Base-by-base conservation (phyloP, 2,888 invertebrate species). In the Aspidiotus rigidus region DNA sequence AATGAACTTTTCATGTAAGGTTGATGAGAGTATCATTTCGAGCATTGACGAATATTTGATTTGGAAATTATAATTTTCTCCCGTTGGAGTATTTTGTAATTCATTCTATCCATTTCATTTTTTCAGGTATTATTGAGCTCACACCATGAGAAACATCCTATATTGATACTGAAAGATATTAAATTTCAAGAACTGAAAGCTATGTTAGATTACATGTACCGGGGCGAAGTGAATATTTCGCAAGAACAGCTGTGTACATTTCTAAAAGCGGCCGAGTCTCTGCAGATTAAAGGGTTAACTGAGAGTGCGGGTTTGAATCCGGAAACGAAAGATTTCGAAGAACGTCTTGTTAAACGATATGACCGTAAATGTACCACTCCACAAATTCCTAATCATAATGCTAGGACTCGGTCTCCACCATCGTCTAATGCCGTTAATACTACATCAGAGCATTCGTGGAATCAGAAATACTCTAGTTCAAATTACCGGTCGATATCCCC, bases 151-250 rank as follows among this genome's bases (percentile, higher is more conserved):
- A 91, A 90, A 80, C 91, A 92, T 82, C 92, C 93, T 71, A 91
- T 93, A 78, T 88, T 93, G 77, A 91, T 93, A 79, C 82, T 93
- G 75, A 92, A 92, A 82, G 91, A 93, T 83, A 91, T 93, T 49
- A 90, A 90, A 80, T 92, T 88, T 80, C 88, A 88, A 78, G 92
- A 93, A 80, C 80, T 93, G 75, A 86, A 90, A 80, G 90, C 91
- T 73, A 90, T 93, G 88, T 89, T 93, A 87, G 91, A 92, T 79
- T 93, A 92, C 77, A 93, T 93, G 92, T 93, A 93, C 79, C 84
- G 90, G 75, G 93, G 93, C 73, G 92, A 93, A 82, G 93, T 93
- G 66, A 93, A 92, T 81, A 91, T 93, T 79, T 89, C 90, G 74
- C 92, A 93, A 80, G 92, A 93, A 81, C 92, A 93, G 80, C 81